phyloP scores from a whole-genome alignment of 2,113 vertebrate genomes.

The Ranitomeya imitator region DNA sequence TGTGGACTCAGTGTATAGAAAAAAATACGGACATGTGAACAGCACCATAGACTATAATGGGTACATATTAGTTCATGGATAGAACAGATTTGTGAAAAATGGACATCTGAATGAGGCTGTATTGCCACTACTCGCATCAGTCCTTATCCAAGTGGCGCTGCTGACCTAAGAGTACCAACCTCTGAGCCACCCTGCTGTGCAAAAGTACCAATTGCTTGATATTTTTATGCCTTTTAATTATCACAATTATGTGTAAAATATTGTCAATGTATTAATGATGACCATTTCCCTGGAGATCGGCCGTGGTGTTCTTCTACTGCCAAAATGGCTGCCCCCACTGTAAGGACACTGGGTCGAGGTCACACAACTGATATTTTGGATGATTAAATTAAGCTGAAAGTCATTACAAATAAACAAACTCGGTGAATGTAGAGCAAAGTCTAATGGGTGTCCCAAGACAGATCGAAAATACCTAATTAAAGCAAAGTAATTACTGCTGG shows the following conservation, averaged over 20 bases:
- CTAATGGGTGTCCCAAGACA: constrained; percentile 51
- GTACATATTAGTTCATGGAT: no score
- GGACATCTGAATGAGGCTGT: no score
- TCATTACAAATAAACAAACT: constrained; percentile 44
- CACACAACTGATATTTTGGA: background rate
- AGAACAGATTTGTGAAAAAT: no score
- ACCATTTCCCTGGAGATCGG: background rate
- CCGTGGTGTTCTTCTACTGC: background rate
- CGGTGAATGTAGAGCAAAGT: constrained; percentile 19
- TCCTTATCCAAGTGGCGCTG: no score
- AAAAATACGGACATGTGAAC: no score
- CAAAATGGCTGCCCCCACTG: background rate
- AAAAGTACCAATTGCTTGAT: no score
- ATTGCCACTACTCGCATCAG: no score
- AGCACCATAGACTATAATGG: no score
- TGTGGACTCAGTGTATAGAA: no score
- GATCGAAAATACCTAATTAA: constrained; percentile 51
- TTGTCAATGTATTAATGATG: background rate
- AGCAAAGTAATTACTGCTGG: constrained; percentile 50
- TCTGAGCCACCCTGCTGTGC: no score
- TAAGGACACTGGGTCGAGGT: background rate
- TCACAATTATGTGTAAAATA: background rate
- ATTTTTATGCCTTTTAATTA: background rate
- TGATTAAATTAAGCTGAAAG: constrained; percentile 49
- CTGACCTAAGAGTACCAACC: no score